Evolutionary conservation across 2,888 invertebrate species (phyloP), one percentile per base, ranked within the genome.

Genomic region (Gymnocheta viridis): DNA sequence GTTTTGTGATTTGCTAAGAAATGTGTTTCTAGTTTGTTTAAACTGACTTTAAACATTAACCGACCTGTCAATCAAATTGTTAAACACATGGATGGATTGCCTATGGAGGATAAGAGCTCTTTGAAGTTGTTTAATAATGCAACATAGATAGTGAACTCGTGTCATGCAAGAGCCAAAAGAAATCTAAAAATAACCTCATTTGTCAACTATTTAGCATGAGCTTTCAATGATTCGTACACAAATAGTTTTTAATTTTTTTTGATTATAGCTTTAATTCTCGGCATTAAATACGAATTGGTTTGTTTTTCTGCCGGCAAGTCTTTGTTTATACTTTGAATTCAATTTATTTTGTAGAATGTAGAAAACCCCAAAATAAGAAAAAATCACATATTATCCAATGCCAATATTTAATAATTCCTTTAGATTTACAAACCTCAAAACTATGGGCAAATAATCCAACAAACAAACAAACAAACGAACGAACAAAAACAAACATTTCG

Each of bases 201-300:
- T 86, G 85, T 86, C 78, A 85, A 84, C 81, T 78, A 58, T 84
- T 85, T 82, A 86, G 73, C 82, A 82, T 82, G 64, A 80, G 74
- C 72, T 83, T 82, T 82, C 79, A 83, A 85, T 82, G 80, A 67
- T 78, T 85, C 66, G 62, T 56, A 78, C 51, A 76, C 54, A 81
- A 77, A 82, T 60, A 82, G 82, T 85, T 86, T 83, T 70, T 82
- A 80, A 82, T 72, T 67, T 38, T 22, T 22, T 64, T 38, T 62
- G n/a, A n/a, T 74, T 69, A 27, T 41, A 35, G 27, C 14, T 44
- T n/a, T 4, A 62, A 4, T 64, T 64, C 41, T 14, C 22, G 5
- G 17, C 17, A 64, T 24, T 41, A 64, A 64, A 6, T 60, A 38
- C 19, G 14, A 35, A 58, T 10, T 29, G 17, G 29, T 56, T 56